A percentile compares a stretch with the other conserved stretches of the same genome.
These are phyloP conservation scores for Halocaridina rubra DNA, from an alignment of 2,888 invertebrate species.

Conservation along the genomic window DNA sequence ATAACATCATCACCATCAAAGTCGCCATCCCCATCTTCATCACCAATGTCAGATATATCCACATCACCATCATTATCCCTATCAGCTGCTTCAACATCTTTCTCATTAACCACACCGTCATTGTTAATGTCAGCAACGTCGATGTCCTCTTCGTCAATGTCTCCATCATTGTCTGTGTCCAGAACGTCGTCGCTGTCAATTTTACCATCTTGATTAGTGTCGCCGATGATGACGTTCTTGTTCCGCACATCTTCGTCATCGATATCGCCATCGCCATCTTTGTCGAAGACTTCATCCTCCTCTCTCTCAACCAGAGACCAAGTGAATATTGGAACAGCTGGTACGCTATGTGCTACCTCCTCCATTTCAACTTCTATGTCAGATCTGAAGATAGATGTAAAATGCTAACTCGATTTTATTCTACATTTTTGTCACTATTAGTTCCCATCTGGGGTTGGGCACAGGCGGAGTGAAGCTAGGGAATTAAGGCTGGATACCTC, in stretches of 20 bases:
- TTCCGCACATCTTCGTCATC: slow-evolving; percentile 54
- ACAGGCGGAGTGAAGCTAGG: too few species aligned
- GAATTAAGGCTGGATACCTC: too few species aligned
- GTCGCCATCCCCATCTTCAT: slow-evolving; percentile 57
- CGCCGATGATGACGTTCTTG: slow-evolving; percentile 47
- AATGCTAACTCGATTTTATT: too few species aligned
- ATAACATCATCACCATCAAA: slow-evolving; percentile 57
- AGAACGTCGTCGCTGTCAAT: slow-evolving; percentile 44
- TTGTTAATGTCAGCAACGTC: slow-evolving; percentile 52
- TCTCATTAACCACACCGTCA: slow-evolving; percentile 45
- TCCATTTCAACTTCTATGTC: slow-evolving; percentile 22
- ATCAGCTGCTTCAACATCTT: slow-evolving; percentile 55
- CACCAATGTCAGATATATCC: slow-evolving; percentile 53
- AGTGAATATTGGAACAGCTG: slow-evolving; percentile 50
- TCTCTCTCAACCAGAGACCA: slow-evolving; percentile 25
- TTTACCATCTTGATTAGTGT: slow-evolving; percentile 59
- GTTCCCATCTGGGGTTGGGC: too few species aligned
- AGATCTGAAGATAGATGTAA: slow-evolving; percentile 18
- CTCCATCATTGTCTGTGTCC: slow-evolving; percentile 57
- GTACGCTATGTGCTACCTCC: slow-evolving; percentile 15
- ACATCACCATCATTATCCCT: slow-evolving; percentile 59
- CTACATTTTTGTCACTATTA: too few species aligned
- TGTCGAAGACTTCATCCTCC: slow-evolving; percentile 42
- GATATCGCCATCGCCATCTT: slow-evolving; percentile 58
- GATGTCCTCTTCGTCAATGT: slow-evolving; percentile 55